Percentiles rank a stretch among this genome's conserved stretches.
Conservation (phyloP, 2,888 invertebrate species). For the Reticulitermes lucifugus region DNA sequence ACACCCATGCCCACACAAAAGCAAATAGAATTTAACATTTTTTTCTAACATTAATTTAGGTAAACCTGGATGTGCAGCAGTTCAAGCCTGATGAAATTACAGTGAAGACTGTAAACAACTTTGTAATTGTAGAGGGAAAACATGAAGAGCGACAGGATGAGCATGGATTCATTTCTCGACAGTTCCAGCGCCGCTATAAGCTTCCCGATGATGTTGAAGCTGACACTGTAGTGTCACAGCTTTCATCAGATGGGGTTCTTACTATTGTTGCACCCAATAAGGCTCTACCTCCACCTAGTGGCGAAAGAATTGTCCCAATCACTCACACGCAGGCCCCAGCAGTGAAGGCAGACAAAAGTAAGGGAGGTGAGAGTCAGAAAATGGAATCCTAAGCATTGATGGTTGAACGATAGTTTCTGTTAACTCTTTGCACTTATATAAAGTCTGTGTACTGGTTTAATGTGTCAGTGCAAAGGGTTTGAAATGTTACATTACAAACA, state of each 20-base stretch:
- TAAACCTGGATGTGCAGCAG: slow-evolving; percentile 59
- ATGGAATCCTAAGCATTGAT: background rate
- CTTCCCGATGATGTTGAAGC: slow-evolving; percentile 60
- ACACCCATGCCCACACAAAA: no score
- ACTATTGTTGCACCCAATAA: slow-evolving; percentile 60
- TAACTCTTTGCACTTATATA: no score
- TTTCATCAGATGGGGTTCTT: slow-evolving; percentile 62
- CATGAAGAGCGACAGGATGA: slow-evolving; percentile 61
- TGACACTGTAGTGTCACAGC: slow-evolving; percentile 58
- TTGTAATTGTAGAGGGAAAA: slow-evolving; percentile 60
- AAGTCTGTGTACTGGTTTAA: no score
- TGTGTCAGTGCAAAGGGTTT: no score
- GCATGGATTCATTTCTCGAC: slow-evolving; percentile 60
- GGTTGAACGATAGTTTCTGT: no score
- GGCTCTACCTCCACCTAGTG: slow-evolving; percentile 48
- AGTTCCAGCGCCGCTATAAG: slow-evolving; percentile 60
- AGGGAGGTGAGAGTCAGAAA: background rate
- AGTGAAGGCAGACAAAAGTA: background rate
- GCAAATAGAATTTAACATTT: no score
- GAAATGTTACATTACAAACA: no score
- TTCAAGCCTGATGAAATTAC: slow-evolving; percentile 60
- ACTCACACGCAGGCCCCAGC: slow-evolving; percentile 42
- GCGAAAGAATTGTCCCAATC: slow-evolving; percentile 37
- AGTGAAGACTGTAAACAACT: slow-evolving; percentile 60
- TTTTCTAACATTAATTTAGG: slow-evolving; percentile 50